These are phyloP conservation scores for Gadus macrocephalus DNA, from an alignment of 2,113 vertebrate genomes.

Conservation along the genomic window DNA sequence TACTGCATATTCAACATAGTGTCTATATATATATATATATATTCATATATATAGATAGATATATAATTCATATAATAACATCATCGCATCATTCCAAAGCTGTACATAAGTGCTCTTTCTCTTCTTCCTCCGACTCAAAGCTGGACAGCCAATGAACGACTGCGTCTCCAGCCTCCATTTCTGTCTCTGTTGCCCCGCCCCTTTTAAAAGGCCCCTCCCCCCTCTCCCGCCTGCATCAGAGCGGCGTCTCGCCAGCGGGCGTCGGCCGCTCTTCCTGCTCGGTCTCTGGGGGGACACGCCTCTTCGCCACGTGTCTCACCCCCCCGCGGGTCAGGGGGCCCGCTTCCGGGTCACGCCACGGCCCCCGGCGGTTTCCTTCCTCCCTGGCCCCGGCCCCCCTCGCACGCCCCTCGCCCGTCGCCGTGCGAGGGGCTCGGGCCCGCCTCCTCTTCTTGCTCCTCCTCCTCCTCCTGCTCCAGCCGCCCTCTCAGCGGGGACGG, in stretches of 20 bases:
- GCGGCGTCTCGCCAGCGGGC: slow-evolving; percentile 48
- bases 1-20: slow-evolving; percentile 70
- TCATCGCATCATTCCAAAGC: slow-evolving; percentile 60
- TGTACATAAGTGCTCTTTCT: slow-evolving; percentile 53
- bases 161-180: slow-evolving; percentile 7
- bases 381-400: too few species aligned
- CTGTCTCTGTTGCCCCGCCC: slow-evolving; percentile 49
- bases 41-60: slow-evolving; percentile 21
- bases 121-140: slow-evolving; percentile 26
- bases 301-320: slow-evolving; percentile 6
- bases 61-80: slow-evolving; percentile 63
- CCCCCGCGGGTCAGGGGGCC: slow-evolving; percentile 11
- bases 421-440: background rate
- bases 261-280: slow-evolving; percentile 44
- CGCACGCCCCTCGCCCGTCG: too few species aligned
- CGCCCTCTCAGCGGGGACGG: slow-evolving; percentile 17
- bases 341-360: background rate
- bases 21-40: slow-evolving; percentile 38
- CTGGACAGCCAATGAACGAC: slow-evolving; percentile 5
- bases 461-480: too few species aligned
- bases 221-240: slow-evolving; percentile 35
- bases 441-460: background rate
- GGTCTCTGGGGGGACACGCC: slow-evolving; percentile 30
- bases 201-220: slow-evolving; percentile 33
- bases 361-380: too few species aligned